Evolutionary conservation across 2,888 invertebrate species (phyloP).

Genomic region (Drosophila testacea): DNA sequence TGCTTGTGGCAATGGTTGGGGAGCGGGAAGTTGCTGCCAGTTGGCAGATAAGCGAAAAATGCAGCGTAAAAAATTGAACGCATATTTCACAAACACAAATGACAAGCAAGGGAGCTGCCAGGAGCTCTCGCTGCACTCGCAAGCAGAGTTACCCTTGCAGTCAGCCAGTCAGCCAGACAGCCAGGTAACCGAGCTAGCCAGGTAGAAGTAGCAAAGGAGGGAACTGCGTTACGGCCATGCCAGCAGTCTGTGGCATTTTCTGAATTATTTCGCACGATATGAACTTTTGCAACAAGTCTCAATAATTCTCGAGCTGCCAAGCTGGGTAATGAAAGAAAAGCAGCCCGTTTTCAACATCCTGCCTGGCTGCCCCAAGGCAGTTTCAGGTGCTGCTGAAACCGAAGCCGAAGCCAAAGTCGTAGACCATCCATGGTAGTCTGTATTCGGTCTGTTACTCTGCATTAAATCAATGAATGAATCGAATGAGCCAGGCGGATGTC

Average conservation of each 20-base stretch:
- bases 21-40: constrained; percentile 35
- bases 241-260: constrained; percentile 60
- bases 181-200: constrained; percentile 23
- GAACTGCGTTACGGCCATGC: constrained; percentile 30
- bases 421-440: constrained; percentile 5
- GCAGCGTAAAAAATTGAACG: constrained; percentile 80
- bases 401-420: constrained; percentile 1
- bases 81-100: constrained; percentile 78
- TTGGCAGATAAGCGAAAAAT: constrained; percentile 76
- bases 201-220: constrained; percentile 6
- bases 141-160: constrained; percentile 9
- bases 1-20: neutral
- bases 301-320: constrained; percentile 75
- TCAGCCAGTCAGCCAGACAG: constrained; percentile 21
- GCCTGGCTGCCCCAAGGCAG: constrained; percentile 4
- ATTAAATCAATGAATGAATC: constrained; percentile 79
- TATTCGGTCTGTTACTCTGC: constrained; percentile 62
- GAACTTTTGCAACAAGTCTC: constrained; percentile 79
- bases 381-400: neutral
- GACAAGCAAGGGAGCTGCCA: constrained; percentile 49
- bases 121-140: constrained; percentile 8
- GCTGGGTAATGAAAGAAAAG: constrained; percentile 55
- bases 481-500: constrained; percentile 73
- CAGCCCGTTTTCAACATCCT: constrained; percentile 34
- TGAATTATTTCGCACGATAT: constrained; percentile 78